phyloP scores from a whole-genome alignment of 1,140 invertebrate genomes.

The Calycopis cecrops region DNA sequence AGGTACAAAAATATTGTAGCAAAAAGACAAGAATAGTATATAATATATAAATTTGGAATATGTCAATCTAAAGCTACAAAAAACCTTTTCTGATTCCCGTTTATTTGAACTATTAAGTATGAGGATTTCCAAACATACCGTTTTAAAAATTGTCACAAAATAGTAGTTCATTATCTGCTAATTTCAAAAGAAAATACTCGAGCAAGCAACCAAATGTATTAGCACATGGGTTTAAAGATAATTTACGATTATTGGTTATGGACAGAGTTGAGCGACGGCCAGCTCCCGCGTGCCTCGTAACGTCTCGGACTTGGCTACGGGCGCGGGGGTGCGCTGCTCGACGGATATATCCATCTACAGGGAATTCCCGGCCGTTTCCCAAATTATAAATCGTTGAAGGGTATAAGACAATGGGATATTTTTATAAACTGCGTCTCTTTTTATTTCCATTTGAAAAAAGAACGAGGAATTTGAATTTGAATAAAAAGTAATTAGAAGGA shows the following conservation, averaged over 20 bases:
- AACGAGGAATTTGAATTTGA: too few species aligned
- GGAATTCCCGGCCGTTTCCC: conserved; percentile 43
- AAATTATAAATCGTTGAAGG: conserved; percentile 50
- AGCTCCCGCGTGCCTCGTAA: conserved; percentile 66
- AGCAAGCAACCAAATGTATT: conserved; percentile 11
- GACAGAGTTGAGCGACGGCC: conserved; percentile 54
- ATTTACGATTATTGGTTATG: conserved; percentile 73
- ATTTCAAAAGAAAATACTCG: too few species aligned
- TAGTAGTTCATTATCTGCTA: too few species aligned
- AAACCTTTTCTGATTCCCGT: too few species aligned
- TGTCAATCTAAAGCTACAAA: too few species aligned
- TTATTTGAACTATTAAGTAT: too few species aligned
- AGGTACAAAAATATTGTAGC: too few species aligned
- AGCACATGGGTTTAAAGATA: conserved; percentile 23
- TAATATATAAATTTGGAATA: too few species aligned
- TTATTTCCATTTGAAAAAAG: neutral
- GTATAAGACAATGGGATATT: conserved; percentile 10
- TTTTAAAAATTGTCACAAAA: too few species aligned
- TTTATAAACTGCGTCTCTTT: conserved; percentile 2
- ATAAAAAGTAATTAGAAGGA: too few species aligned
- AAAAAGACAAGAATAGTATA: too few species aligned
- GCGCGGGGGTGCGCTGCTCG: conserved; percentile 39
- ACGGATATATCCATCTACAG: conserved; percentile 66
- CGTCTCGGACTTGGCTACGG: conserved; percentile 42
- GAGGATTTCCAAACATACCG: too few species aligned